Evolutionary conservation across 2,113 vertebrate species (phyloP).

Genomic region (Ploceus nigricollis): DNA sequence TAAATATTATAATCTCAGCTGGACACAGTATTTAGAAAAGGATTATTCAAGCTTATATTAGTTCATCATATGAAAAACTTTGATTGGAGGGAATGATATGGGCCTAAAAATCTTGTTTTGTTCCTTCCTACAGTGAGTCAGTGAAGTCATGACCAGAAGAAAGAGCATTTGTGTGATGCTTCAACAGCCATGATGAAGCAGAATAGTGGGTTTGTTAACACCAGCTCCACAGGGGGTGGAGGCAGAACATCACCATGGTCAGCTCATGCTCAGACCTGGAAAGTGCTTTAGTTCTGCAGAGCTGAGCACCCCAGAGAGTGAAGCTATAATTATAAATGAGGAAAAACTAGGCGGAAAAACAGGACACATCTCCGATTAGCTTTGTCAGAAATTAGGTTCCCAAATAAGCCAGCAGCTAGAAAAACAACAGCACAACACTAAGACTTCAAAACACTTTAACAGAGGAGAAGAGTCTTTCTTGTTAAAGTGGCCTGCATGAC

Average conservation of each 20-base stretch:
- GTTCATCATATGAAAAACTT: neutral
- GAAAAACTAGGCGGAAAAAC: neutral
- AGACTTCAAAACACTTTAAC: neutral
- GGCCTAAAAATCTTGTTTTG: constrained; percentile 29
- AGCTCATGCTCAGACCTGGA: neutral
- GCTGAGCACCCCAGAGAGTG: neutral
- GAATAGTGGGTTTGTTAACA: constrained; percentile 6
- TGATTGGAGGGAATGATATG: neutral
- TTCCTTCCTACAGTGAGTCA: neutral
- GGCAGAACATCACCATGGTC: neutral
- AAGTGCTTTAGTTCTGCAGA: neutral
- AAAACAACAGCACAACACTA: neutral
- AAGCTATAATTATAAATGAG: neutral
- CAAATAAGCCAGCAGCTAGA: neutral
- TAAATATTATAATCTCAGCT: constrained; percentile 45
- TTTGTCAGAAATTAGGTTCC: neutral
- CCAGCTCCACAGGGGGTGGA: neutral
- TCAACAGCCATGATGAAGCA: neutral
- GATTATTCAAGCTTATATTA: constrained; percentile 39
- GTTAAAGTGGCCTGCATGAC: neutral
- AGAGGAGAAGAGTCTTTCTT: neutral
- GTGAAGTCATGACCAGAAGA: constrained; percentile 12
- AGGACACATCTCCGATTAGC: neutral
- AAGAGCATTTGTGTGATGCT: constrained; percentile 17
- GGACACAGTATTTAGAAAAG: constrained; percentile 56